Evolutionary conservation across 2,888 invertebrate genomes (phyloP), one percentile per base, ranked within the genome.

Genomic region (Elmis aenea): DNA sequence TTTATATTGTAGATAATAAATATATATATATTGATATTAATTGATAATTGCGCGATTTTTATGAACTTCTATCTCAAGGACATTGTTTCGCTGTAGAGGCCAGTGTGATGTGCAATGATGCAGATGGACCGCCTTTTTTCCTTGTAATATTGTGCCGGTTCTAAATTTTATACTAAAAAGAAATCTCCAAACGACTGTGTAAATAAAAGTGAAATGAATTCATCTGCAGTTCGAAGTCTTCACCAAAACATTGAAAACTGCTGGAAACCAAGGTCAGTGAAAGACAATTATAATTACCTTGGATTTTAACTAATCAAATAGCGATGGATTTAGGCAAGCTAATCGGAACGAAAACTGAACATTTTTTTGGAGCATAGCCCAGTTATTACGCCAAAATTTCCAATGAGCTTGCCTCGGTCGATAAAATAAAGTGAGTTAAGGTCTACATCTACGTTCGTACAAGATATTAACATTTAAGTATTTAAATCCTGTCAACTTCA

Each of bases 1-100:
- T 68, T 68, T 67, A 67, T 67, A 64, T 62, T 66, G 66, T 67
- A 67, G 66, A 67, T 66, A 67, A 58, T 51, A 61, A 37, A 33
- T 39, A 44, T 35, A 44, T 30, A 48, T 27, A 38, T 43, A 42
- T 42, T 42, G 34, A 33, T n/a, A n/a, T 42, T 42, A 42, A 18
- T 18, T 18, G 18, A 18, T 18, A 18, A 18, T 38, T 42, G 46
- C 48, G 50, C 47, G 49, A 41, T 43, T 45, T 46, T 44, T 45
- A 45, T 48, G 49, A 52, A 54, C 52, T 53, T 50, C 38, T 43
- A 20, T 44, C 45, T 33, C 42, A 54, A 46, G 47, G 45, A 51
- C 46, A 41, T 48, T 43, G 45, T 35, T 45, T 49, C 44, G 52
- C 54, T 51, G 50, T 46, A 53, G 62, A 65, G 67, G 67, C 66